These are phyloP conservation scores for Orchesellides sinensis DNA, from an alignment of 2,888 invertebrate species.

Conservation along the genomic window DNA sequence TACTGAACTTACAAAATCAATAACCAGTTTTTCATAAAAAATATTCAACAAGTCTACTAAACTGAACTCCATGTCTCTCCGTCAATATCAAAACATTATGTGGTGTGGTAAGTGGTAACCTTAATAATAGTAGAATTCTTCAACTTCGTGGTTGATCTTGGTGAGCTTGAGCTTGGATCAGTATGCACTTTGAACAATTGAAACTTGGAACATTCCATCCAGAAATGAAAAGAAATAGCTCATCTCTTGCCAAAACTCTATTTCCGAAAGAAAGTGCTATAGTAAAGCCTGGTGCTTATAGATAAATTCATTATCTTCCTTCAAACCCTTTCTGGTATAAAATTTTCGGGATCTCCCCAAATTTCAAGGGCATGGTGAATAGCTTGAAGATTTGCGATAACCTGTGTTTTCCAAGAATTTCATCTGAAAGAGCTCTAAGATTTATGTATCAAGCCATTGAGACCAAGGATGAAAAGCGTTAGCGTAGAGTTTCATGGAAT, in stretches of 20 bases:
- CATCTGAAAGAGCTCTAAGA: constrained; percentile 37
- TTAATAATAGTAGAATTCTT: constrained; percentile 40
- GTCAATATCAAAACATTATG: constrained; percentile 65
- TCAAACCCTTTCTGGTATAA: constrained; percentile 64
- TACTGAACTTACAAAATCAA: too few relatives aligned
- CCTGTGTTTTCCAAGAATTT: constrained; percentile 31
- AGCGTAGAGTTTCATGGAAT: constrained; percentile 56
- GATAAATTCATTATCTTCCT: constrained; percentile 39
- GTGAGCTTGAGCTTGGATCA: constrained; percentile 61
- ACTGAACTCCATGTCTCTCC: constrained; percentile 44
- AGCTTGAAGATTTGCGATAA: constrained; percentile 54
- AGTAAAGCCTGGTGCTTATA: constrained; percentile 60
- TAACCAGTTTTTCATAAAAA: too few relatives aligned
- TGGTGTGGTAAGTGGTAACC: too few relatives aligned
- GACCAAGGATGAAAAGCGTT: constrained; percentile 55
- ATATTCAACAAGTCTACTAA: too few relatives aligned
- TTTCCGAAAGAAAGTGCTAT: constrained; percentile 64
- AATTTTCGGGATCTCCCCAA: constrained; percentile 67
- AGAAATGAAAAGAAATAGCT: constrained; percentile 67
- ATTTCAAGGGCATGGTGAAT: constrained; percentile 62
- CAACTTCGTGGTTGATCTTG: constrained; percentile 39
- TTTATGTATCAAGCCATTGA: constrained; percentile 54
- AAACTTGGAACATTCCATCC: constrained; percentile 67
- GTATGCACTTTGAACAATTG: constrained; percentile 45
- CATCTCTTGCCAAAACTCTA: constrained; percentile 63